These are phyloP conservation scores for Poecilus cupreus DNA, from an alignment of 2,888 invertebrate species.

Conservation along the genomic window DNA sequence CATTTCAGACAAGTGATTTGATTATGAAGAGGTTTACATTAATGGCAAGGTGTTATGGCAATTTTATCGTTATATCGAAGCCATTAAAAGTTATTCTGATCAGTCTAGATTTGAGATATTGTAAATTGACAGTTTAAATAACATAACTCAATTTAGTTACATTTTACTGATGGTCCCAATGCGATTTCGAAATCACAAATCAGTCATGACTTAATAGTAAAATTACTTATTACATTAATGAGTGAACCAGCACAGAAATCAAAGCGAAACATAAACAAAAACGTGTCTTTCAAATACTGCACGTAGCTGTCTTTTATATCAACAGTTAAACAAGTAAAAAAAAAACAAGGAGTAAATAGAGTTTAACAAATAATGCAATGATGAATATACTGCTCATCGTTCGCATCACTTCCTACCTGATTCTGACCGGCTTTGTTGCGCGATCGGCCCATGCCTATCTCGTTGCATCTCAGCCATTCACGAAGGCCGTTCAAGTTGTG, in stretches of 20 bases:
- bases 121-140: background rate
- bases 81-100: background rate
- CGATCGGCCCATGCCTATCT: constrained; percentile 21
- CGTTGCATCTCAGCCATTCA: constrained; percentile 76
- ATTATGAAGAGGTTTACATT: background rate
- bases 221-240: background rate
- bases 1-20: background rate
- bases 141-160: background rate
- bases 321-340: background rate
- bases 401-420: constrained; percentile 59
- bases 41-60: constrained; percentile 28
- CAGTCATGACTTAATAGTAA: background rate
- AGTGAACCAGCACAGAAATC: too few species aligned
- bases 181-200: constrained; percentile 2
- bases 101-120: constrained; percentile 22
- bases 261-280: constrained; percentile 9
- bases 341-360: background rate
- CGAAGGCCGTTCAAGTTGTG: constrained; percentile 81
- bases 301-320: constrained; percentile 3
- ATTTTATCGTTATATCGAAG: background rate
- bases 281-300: background rate
- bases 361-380: constrained; percentile 53
- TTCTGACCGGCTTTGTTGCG: constrained; percentile 23
- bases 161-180: constrained; percentile 3
- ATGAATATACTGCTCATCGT: constrained; percentile 45